Evolutionary conservation across 2,113 vertebrate genomes (phyloP).

Genomic region (Sebastes schlegelii): DNA sequence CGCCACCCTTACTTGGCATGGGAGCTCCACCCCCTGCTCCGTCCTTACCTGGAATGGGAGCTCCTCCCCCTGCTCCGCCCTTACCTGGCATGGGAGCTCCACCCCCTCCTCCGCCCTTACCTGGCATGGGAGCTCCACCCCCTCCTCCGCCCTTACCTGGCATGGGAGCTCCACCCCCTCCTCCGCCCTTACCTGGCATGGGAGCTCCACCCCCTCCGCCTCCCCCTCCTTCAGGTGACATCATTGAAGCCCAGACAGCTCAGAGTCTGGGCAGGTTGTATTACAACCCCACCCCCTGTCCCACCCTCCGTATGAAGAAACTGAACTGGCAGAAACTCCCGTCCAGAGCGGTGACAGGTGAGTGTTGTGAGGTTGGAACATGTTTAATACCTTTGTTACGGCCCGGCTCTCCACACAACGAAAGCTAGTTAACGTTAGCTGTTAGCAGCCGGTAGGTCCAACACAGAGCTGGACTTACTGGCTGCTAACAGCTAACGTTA

Average conservation of each 20-base stretch:
- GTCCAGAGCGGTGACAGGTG: slow-evolving; percentile 82
- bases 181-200: slow-evolving; percentile 26
- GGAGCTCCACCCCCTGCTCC: slow-evolving; percentile 19
- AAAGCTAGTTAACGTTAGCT: too few relatives aligned
- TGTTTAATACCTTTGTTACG: neutral
- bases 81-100: neutral
- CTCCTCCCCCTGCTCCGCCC: neutral
- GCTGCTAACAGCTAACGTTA: too few relatives aligned
- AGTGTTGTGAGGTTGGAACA: neutral
- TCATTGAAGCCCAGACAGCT: slow-evolving; percentile 77
- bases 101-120: slow-evolving; percentile 15
- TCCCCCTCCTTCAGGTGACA: slow-evolving; percentile 60
- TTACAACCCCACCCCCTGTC: slow-evolving; percentile 68
- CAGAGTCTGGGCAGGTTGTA: slow-evolving; percentile 70
- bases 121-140: neutral
- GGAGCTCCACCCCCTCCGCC: slow-evolving; percentile 41
- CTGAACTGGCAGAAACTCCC: slow-evolving; percentile 96
- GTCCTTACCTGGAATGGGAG: neutral
- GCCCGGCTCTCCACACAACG: too few relatives aligned
- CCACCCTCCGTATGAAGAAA: slow-evolving; percentile 92
- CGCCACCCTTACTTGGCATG: neutral
- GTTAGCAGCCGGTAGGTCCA: too few relatives aligned
- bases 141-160: slow-evolving; percentile 64
- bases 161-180: slow-evolving; percentile 17
- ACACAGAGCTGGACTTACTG: too few relatives aligned